Base-by-base conservation (phyloP, 2,888 invertebrate species). In the Deilephila porcellus region DNA sequence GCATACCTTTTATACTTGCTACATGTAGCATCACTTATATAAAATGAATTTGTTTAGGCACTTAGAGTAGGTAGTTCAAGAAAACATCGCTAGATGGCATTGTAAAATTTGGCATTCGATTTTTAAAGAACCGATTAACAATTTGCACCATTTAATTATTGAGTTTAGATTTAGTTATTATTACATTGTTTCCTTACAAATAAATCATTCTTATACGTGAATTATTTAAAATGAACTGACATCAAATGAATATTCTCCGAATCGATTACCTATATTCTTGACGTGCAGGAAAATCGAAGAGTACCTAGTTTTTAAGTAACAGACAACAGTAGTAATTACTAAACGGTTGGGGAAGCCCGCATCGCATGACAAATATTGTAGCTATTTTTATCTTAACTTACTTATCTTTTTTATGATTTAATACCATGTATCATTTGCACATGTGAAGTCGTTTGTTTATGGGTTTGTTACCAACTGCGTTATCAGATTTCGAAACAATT, bases 271-370 rank as follows among this genome's bases (percentile, higher is more conserved):
- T 25, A 17, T 25, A 67, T 45, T 52, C 67, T 52, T 67, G 0
- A 67, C 25, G 20, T 19, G 52, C 17, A 29, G 67, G 67, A 25
- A 67, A 67, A 52, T 20, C 67, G 67, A 45, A 52, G 25, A 52
- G 25, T 63, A 25, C 25, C 25, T 25, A 34, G 6, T 25, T 5
- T 37, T 8, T 20, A 64, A 4, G 45, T 11, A 64, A 45, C 25
- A 25, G 25, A 25, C 25, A 25, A 25, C 17, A 67, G n/a, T 25
- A 67, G 14, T 4, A 11, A 64, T 52, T 20, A 25, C 17, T 67
- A 45, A 45, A 45, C 14, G 14, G n/a, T 45, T 67, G 67, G 67
- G 67, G 17, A 67, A 67, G 5, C 67, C 67, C 52, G 17, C 67
- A 25, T 67, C 67, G 1, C 52, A 20, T 25, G 25, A 52, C 52